Base-by-base conservation (phyloP, 2,888 invertebrate genomes). In the Agriopis marginaria region DNA sequence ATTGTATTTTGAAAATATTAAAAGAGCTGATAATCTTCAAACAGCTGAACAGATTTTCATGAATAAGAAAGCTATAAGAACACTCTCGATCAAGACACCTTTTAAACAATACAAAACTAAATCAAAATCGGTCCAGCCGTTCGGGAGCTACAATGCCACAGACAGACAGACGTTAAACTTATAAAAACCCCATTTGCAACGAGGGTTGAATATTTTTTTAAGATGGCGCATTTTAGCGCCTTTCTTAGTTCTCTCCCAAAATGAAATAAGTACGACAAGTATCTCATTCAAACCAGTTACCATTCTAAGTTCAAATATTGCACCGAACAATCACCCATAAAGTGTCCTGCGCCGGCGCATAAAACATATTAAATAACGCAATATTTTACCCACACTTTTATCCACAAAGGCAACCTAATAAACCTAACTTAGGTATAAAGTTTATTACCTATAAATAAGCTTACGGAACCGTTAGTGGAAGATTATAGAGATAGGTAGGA, bases 401-500 rank as follows among this genome's bases (percentile, higher is more conserved):
- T 76, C 71, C 69, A 62, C 75, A 76, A 80, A 77, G 80, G 82
- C 82, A 77, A 83, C 84, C 86, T 84, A 88, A 90, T 90, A 90
- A 89, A 89, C 79, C 79, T 79, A 83, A 80, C 77, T 83, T 83
- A 82, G 87, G 85, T 87, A 86, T 89, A 89, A 92, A 90, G 89
- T 92, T 90, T 91, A 92, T 84, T 89, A 78, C 78, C 90, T 85
- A 90, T 91, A 91, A 90, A 90, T 91, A 89, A 82, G 74, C 80
- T 81, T 79, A 84, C 87, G 78, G 84, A 71, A 88, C 91, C 90
- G 90, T 91, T 90, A 89, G 80, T 78, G 77, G 80, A 82, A 83
- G 75, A 75, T 74, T 71, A 23, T 23, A 74, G 70, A 53, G 5
- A 23, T 49, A 14, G 32, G 4, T 11, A 14, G 10, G 8, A 2